These are phyloP conservation scores for Phlogophora meticulosa DNA, from an alignment of 2,888 invertebrate species.

Conservation along the genomic window DNA sequence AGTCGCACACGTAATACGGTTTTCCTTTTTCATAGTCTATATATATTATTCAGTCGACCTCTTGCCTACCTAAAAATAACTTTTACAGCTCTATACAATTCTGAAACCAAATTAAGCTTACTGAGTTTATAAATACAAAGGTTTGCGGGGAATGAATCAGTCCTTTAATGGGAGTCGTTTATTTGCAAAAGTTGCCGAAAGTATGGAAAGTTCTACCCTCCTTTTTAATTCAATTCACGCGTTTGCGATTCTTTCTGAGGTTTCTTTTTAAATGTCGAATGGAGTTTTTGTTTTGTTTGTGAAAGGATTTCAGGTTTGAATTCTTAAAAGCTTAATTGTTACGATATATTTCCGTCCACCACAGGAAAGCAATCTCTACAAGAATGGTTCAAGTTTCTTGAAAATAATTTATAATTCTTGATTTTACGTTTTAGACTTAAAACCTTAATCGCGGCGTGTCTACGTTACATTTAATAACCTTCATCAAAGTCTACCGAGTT, in stretches of 20 bases:
- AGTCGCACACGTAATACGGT: not conserved
- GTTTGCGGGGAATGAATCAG: conserved; percentile 36
- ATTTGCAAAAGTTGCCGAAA: conserved; percentile 37
- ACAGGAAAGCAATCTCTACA: too few species aligned
- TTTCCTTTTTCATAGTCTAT: conserved; percentile 8
- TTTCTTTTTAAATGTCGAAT: conserved; percentile 1
- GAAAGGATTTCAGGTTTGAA: not conserved
- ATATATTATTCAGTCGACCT: conserved; percentile 18
- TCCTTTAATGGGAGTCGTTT: conserved; percentile 46
- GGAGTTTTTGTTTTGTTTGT: not conserved
- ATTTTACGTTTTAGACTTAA: conserved; percentile 2
- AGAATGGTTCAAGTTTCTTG: conserved; percentile 5
- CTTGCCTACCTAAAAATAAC: conserved; percentile 22
- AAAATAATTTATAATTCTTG: conserved; percentile 1
- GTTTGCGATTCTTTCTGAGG: conserved; percentile 12
- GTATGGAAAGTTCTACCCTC: not conserved
- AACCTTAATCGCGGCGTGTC: conserved; percentile 5
- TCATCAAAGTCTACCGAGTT: conserved; percentile 36
- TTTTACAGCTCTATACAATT: conserved; percentile 12
- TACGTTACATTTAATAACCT: conserved; percentile 43
- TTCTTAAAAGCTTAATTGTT: too few species aligned
- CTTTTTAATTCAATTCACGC: conserved; percentile 26
- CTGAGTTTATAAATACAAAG: conserved; percentile 23
- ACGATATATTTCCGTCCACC: too few species aligned
- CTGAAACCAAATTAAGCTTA: conserved; percentile 40